A percentile compares a stretch with the other conserved stretches of the same genome.
Conservation (phyloP, 1,140 invertebrate species). For the Caenorhabditis remanei region DNA sequence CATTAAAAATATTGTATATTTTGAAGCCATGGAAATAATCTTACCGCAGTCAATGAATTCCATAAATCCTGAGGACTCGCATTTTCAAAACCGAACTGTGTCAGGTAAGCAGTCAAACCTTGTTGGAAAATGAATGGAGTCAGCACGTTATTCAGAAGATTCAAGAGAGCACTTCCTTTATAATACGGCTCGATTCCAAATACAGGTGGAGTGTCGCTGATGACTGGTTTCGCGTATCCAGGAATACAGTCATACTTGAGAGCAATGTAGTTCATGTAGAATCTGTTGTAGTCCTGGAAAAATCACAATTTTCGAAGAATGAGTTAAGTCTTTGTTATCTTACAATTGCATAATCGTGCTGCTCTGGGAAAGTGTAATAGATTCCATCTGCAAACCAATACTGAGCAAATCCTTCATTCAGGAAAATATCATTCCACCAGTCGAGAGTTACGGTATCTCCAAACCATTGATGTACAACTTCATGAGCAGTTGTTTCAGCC, state of each 20-base stretch:
- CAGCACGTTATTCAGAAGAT: conserved; percentile 53
- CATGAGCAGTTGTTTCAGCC: conserved; percentile 79
- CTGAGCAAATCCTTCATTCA: conserved; percentile 87
- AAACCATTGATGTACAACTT: conserved; percentile 83
- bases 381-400: conserved; percentile 62
- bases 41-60: conserved; percentile 10
- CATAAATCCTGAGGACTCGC: conserved; percentile 56
- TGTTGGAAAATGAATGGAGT: conserved; percentile 60
- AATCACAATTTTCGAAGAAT: not conserved
- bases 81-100: conserved; percentile 31
- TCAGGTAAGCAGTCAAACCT: conserved; percentile 56
- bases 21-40: no score
- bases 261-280: conserved; percentile 41
- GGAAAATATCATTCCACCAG: conserved; percentile 85
- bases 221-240: conserved; percentile 36
- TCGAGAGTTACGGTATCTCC: conserved; percentile 90
- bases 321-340: not conserved
- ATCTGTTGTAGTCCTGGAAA: conserved; percentile 59
- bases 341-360: conserved; percentile 52
- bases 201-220: conserved; percentile 50
- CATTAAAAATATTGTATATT: not conserved
- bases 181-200: conserved; percentile 60
- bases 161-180: conserved; percentile 61
- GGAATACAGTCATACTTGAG: conserved; percentile 37
- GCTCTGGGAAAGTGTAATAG: conserved; percentile 56